phyloP scores from a whole-genome alignment of 2,797 vertebrate genomes.

The Leptoclinus maculatus region DNA sequence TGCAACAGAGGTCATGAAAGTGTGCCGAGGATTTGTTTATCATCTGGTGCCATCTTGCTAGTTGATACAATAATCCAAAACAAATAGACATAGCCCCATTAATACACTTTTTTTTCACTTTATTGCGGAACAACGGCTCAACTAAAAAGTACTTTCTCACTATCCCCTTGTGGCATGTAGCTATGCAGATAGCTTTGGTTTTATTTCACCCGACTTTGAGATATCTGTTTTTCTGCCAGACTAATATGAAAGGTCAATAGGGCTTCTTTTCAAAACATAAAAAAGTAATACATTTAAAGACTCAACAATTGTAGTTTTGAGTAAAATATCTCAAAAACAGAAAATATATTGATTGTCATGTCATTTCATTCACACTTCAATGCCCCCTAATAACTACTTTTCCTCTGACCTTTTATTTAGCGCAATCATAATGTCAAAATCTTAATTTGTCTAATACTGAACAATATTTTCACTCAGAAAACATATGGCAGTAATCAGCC shows the following conservation, averaged over 20 bases:
- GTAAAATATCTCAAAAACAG: not conserved
- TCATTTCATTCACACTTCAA: not conserved
- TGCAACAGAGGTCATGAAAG: conserved; percentile 20
- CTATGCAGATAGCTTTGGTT: conserved; percentile 8
- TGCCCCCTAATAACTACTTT: not conserved
- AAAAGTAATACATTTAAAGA: not conserved
- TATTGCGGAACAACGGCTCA: conserved; percentile 2
- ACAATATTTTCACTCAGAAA: not conserved
- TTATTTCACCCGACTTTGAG: conserved; percentile 17
- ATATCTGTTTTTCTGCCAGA: conserved; percentile 12
- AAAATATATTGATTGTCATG: not conserved
- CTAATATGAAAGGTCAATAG: conserved; percentile 11
- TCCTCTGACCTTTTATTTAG: not conserved
- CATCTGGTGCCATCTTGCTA: conserved; percentile 18
- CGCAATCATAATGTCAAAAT: not conserved
- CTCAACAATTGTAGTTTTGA: not conserved
- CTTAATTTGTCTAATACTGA: not conserved
- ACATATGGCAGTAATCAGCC: not conserved
- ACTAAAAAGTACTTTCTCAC: not conserved
- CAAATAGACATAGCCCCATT: not conserved
- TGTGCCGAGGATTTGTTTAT: conserved; percentile 8
- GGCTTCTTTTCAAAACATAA: conserved; percentile 20
- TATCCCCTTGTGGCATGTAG: not conserved
- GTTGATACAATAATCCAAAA: conserved; percentile 25
- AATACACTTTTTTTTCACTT: conserved; percentile 13